Percentiles rank a stretch among this genome's conserved stretches.
phyloP scores from a whole-genome alignment of 2,888 invertebrate genomes.

The Ctenicera cuprea region DNA sequence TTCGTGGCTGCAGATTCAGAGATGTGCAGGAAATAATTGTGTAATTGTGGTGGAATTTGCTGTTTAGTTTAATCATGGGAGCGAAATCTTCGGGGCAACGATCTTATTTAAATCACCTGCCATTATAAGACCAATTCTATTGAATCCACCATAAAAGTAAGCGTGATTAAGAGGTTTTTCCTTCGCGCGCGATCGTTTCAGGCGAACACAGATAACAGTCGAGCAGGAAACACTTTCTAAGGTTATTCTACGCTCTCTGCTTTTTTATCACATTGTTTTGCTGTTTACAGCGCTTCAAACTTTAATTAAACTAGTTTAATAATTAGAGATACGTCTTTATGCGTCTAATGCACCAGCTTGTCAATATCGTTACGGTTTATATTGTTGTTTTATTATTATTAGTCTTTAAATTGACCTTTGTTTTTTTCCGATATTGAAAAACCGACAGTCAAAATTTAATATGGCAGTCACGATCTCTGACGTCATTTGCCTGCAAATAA shows the following conservation, averaged over 20 bases:
- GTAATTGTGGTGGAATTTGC: slow-evolving; percentile 41
- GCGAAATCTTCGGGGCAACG: slow-evolving; percentile 52
- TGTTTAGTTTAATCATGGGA: slow-evolving; percentile 43
- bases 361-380: not conserved
- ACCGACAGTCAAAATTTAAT: not conserved
- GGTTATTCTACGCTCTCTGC: slow-evolving; percentile 53
- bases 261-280: slow-evolving; percentile 51
- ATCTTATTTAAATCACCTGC: slow-evolving; percentile 55
- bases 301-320: slow-evolving; percentile 40
- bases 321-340: slow-evolving; percentile 22
- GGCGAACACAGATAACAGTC: slow-evolving; percentile 49
- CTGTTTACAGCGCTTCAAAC: slow-evolving; percentile 35
- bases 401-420: not conserved
- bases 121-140: slow-evolving; percentile 51
- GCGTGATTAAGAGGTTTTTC: slow-evolving; percentile 55
- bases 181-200: slow-evolving; percentile 49
- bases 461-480: not conserved
- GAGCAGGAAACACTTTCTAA: slow-evolving; percentile 58
- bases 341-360: slow-evolving; percentile 22
- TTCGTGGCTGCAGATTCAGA: not conserved
- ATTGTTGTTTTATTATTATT: slow-evolving; percentile 13
- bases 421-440: no score
- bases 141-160: slow-evolving; percentile 54
- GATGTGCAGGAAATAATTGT: slow-evolving; percentile 43
- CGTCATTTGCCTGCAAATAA: not conserved